Evolutionary conservation across 1,140 invertebrate genomes (phyloP), one percentile per base, ranked within the genome.

Genomic region (Doryteuthis pealeii): DNA sequence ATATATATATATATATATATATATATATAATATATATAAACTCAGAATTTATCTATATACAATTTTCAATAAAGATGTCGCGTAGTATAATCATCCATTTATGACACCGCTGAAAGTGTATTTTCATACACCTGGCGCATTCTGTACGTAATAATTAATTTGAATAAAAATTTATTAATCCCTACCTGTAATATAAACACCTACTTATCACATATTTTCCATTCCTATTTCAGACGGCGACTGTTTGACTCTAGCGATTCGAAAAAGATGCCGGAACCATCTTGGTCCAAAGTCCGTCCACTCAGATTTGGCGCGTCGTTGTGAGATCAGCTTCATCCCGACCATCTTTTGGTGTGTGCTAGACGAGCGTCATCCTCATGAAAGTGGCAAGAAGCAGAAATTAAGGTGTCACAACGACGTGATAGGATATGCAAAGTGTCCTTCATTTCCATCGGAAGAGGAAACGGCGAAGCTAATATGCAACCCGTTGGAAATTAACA

Each of bases 241-340:
- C 31, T 89, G 88, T 76, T 73, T 89, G 68, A 78, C 79, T 1
- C 70, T 87, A 49, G 87, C 87, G 4, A 76, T 87, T 72, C 84
- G 87, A 74, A 81, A 81, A 45, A 80, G 87, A 45, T 89, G 88
- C 71, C 82, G 84, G 69, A 89, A 89, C 72, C 80, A 83, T 12
- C 75, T 88, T 62, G 82, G 83, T 49, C 49, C 81, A 31, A 77
- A 81, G 1, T 79, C 76, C 31, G 77, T 80, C 31, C 71, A 82
- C 49, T 78, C 85, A 30, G 85, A 87, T 73, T 83, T 80, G 75
- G 84, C 83, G 26, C 75, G 81, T 69, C 79, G 86, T n/a, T 90
- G 89, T 75, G 88, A 90, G 75, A 87, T 89, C 70, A 88, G 89
- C 81, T 89, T 90, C 76, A 80, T 89, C 14, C 89, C 89, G 0